A percentile compares a stretch with the other conserved stretches of the same genome.
These are phyloP conservation scores for Cyanistes caeruleus DNA, from an alignment of 2,113 vertebrate genomes.

Conservation along the genomic window DNA sequence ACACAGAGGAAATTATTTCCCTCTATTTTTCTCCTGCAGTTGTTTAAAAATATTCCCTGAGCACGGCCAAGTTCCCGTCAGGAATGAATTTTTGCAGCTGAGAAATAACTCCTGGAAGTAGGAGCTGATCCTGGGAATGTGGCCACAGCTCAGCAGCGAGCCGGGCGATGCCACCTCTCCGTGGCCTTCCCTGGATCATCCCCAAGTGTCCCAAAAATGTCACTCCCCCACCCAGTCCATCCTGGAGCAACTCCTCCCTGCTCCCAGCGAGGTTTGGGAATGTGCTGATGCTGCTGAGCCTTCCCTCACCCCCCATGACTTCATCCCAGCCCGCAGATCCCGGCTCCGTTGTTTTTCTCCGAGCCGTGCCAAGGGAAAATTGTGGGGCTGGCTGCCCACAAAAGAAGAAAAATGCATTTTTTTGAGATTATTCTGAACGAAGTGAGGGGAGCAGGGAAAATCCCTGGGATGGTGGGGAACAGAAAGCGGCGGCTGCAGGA, in stretches of 20 bases:
- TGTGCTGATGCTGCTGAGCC: slow-evolving; percentile 36
- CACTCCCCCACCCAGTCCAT: accelerated
- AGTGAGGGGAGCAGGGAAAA: neutral
- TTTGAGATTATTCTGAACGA: neutral
- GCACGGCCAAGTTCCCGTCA: neutral
- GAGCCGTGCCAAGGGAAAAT: neutral
- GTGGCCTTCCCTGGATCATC: neutral
- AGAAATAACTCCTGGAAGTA: neutral
- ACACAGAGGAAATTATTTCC: neutral
- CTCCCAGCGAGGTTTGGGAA: neutral
- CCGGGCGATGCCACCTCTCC: neutral
- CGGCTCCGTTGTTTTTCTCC: neutral
- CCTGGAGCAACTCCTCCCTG: accelerated
- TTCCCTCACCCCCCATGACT: neutral
- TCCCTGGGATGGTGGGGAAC: accelerated
- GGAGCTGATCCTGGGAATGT: accelerated
- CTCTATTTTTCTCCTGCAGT: neutral
- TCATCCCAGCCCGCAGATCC: neutral
- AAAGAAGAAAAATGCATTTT: neutral
- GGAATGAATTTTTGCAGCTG: neutral
- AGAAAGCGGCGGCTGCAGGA: neutral
- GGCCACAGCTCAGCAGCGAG: neutral
- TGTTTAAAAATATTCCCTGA: neutral
- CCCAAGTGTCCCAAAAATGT: neutral
- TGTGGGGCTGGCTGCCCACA: neutral